These are phyloP conservation scores for Zaprionus kolodkinae DNA, from an alignment of 1,140 invertebrate genomes.

Conservation along the genomic window DNA sequence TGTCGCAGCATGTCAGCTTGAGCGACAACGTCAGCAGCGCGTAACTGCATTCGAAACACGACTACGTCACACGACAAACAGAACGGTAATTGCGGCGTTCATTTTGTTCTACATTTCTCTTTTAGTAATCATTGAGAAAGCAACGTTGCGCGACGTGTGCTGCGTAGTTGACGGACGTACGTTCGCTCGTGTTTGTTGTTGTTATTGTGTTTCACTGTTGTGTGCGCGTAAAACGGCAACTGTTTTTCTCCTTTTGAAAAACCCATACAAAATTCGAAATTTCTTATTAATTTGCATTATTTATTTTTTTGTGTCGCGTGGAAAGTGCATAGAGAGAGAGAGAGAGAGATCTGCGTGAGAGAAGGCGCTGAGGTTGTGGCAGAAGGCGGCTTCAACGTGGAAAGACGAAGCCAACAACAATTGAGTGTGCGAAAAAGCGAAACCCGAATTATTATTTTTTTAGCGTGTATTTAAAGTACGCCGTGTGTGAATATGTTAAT, in stretches of 20 bases:
- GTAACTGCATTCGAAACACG: slow-evolving; percentile 33
- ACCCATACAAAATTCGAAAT: slow-evolving; percentile 3
- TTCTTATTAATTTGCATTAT: background rate
- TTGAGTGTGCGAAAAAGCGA: slow-evolving; percentile 30
- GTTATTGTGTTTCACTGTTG: slow-evolving; percentile 20
- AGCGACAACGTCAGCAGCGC: slow-evolving; percentile 29
- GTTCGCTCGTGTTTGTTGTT: slow-evolving; percentile 1
- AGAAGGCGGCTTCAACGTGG: slow-evolving; percentile 4
- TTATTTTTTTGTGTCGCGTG: slow-evolving; percentile 28
- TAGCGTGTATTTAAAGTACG: slow-evolving; percentile 52
- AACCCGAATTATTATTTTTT: slow-evolving; percentile 14
- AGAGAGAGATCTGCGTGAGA: background rate
- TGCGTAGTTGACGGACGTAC: slow-evolving; percentile 25
- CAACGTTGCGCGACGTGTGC: slow-evolving; percentile 53
- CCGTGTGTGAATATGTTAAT: slow-evolving; percentile 42
- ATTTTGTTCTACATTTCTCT: slow-evolving; percentile 48
- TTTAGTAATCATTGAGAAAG: slow-evolving; percentile 57
- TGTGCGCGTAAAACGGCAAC: slow-evolving; percentile 58
- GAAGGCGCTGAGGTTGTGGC: slow-evolving; percentile 22
- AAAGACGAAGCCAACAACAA: slow-evolving; percentile 1
- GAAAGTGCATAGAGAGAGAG: slow-evolving; percentile 30
- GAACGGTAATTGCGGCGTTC: slow-evolving; percentile 50
- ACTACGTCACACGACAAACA: slow-evolving; percentile 29
- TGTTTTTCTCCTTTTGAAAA: slow-evolving; percentile 22
- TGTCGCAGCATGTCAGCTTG: background rate